Conservation (phyloP, 1,140 invertebrate species). For the Drosophila varians region DNA sequence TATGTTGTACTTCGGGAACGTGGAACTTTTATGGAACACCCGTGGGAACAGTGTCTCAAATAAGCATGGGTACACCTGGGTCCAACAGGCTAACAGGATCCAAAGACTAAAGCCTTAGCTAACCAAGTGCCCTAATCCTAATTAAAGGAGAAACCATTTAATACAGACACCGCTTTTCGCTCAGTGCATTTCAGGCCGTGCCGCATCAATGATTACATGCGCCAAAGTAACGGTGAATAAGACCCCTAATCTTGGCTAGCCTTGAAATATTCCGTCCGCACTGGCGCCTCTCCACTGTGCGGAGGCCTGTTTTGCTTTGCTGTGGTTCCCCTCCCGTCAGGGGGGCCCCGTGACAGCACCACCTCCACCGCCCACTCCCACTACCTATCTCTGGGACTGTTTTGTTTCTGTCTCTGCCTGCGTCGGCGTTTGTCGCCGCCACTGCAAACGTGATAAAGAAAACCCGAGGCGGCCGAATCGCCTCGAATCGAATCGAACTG, state of each 20-base stretch:
- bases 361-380: neutral
- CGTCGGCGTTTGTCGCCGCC: slow-evolving; percentile 11
- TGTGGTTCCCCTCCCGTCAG: slow-evolving; percentile 4
- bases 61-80: too few relatives aligned
- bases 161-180: neutral
- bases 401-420: neutral
- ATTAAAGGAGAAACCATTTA: too few relatives aligned
- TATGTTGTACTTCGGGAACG: slow-evolving; percentile 1
- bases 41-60: neutral
- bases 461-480: slow-evolving; percentile 66
- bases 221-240: slow-evolving; percentile 22
- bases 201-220: slow-evolving; percentile 9
- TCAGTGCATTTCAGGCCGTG: neutral
- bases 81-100: too few relatives aligned
- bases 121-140: too few relatives aligned
- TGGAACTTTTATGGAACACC: neutral
- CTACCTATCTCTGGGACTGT: slow-evolving; percentile 16
- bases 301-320: neutral
- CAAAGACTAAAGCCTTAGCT: too few relatives aligned
- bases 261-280: slow-evolving; percentile 11
- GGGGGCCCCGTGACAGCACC: neutral
- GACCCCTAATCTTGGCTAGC: slow-evolving; percentile 14
- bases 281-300: neutral
- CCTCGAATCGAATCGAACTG: slow-evolving; percentile 14
- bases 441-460: slow-evolving; percentile 79